Percentiles rank a stretch among this genome's conserved stretches.
Evolutionary conservation across 2,888 invertebrate genomes (phyloP).

Genomic region (Drosophila picticornis): DNA sequence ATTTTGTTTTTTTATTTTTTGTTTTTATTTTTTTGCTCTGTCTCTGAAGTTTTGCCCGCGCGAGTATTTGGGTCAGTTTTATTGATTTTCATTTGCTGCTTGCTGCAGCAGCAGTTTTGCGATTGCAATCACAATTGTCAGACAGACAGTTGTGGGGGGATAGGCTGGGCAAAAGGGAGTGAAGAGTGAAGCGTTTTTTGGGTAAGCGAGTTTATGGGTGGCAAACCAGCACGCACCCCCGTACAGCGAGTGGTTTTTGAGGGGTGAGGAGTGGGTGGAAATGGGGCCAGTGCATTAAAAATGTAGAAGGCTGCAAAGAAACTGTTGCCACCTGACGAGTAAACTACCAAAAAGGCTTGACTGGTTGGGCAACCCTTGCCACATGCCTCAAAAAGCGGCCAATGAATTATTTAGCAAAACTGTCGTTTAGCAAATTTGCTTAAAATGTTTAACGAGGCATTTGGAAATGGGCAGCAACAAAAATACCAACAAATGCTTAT

Average conservation of each 20-base stretch:
- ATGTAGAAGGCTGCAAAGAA: constrained; percentile 56
- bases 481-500: constrained; percentile 48
- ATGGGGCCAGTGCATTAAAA: constrained; percentile 67
- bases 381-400: constrained; percentile 43
- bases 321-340: constrained; percentile 44
- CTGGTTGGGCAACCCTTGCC: constrained; percentile 26
- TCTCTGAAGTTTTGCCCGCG: constrained; percentile 66
- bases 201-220: constrained; percentile 2
- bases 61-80: constrained; percentile 77
- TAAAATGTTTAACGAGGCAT: constrained; percentile 69
- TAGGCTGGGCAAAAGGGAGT: not conserved
- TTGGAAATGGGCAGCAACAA: constrained; percentile 37
- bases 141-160: constrained; percentile 16
- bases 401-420: constrained; percentile 66
- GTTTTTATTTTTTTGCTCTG: not conserved
- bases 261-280: constrained; percentile 17
- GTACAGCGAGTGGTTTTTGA: not conserved
- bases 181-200: not conserved
- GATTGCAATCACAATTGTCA: constrained; percentile 73
- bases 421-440: constrained; percentile 71
- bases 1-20: not conserved
- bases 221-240: constrained; percentile 12
- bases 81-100: constrained; percentile 67
- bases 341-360: not conserved
- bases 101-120: constrained; percentile 28